Evolutionary conservation across 2,113 vertebrate genomes (phyloP), one percentile per base, ranked within the genome.

Genomic region (Rhegmatorhina hoffmannsi): DNA sequence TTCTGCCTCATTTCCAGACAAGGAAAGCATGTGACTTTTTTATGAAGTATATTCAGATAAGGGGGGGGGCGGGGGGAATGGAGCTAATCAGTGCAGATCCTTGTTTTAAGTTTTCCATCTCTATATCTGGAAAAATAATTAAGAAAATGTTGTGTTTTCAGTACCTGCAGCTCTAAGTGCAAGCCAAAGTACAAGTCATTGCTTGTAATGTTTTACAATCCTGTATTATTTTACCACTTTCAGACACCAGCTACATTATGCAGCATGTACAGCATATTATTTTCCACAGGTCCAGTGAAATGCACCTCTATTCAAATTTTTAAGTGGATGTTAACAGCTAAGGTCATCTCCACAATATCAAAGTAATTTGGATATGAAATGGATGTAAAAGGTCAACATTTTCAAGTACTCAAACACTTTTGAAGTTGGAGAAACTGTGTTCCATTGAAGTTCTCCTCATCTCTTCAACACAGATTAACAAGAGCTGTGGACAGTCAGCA

Each of bases 171-270:
- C 33, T 83, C 59, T 70, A 76, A 90, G 33, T 50, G 63, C 38
- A 75, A 81, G 34, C 84, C 43, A 70, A 87, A 89, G n/a, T 69
- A 56, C 68, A 92, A 94, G 63, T 62, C 67, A 52, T 81, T 62
- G 17, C 59, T 77, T 86, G 75, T 40, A 91, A 80, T 49, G 18
- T 91, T 95, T 94, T 93, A 88, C 72, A 88, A 7, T 73, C 33
- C 55, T 80, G 19, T 90, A 55, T 66, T 92, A 79, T 90, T 97
- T 96, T 80, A 87, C 29, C 50, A 74, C 53, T 75, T 87, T 84
- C 53, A 72, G 73, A n/a, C 18, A 38, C 43, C 4, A 6, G 34
- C 18, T 80, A 55, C 11, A 47, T 76, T 75, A 43, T 67, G 43
- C 29, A 33, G 14, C 36, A 80, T 55, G 85, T 6, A 9, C 1